These are phyloP conservation scores for Physocephala rufipes DNA, from an alignment of 2,888 invertebrate genomes.

Conservation along the genomic window DNA sequence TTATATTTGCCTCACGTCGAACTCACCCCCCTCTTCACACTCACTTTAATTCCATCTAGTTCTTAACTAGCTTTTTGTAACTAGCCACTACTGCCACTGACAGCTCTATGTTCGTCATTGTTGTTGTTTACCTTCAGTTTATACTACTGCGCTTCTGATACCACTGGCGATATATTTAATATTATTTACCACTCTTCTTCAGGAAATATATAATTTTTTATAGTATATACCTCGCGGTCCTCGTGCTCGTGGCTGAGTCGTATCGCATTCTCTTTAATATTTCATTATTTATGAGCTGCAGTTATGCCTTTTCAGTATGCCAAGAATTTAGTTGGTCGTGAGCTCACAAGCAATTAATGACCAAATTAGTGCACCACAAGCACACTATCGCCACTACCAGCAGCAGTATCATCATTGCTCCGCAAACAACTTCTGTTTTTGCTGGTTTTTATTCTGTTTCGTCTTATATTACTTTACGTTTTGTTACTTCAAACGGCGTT, in stretches of 20 bases:
- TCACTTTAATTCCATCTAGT: too few species aligned
- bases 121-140: too few species aligned
- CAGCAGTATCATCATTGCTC: neutral
- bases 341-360: conserved; percentile 50
- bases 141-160: conserved; percentile 22
- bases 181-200: neutral
- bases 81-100: conserved; percentile 2
- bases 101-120: conserved; percentile 29
- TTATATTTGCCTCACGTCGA: conserved; percentile 23
- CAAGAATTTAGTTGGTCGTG: conserved; percentile 49
- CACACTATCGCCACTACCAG: conserved; percentile 1
- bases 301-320: conserved; percentile 51
- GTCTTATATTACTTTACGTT: neutral
- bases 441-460: neutral
- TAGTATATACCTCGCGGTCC: neutral
- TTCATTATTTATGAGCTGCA: conserved; percentile 50
- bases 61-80: neutral
- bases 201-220: neutral
- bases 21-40: neutral
- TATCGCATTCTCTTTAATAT: conserved; percentile 24
- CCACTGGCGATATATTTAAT: conserved; percentile 17
- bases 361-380: conserved; percentile 46
- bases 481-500: too few species aligned
- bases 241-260: conserved; percentile 10
- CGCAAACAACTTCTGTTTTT: neutral